Evolutionary conservation across 2,113 vertebrate species (phyloP).

Genomic region (Tursiops truncatus): DNA sequence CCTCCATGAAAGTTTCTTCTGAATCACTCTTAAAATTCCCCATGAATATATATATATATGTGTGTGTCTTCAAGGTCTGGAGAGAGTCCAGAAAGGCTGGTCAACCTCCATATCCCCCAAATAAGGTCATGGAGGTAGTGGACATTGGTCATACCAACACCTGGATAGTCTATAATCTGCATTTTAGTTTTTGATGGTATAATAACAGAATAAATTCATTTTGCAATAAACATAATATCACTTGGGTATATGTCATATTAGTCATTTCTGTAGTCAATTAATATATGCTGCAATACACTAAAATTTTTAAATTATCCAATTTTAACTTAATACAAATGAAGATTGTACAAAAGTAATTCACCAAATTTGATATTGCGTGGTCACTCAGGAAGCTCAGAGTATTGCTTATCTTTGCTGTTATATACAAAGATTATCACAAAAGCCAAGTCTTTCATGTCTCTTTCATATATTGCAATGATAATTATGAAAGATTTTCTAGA

Average conservation of each 20-base stretch:
- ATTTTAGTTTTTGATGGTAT: not conserved
- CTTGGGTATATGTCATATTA: not conserved
- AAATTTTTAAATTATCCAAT: not conserved
- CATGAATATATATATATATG: not conserved
- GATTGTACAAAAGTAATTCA: slow-evolving; percentile 16
- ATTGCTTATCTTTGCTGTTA: not conserved
- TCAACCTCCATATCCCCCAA: not conserved
- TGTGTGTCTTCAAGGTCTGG: not conserved
- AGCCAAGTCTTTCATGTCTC: not conserved
- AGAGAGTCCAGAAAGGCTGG: not conserved
- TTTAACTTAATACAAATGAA: slow-evolving; percentile 23
- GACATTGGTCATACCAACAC: not conserved
- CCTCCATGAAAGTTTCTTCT: not conserved
- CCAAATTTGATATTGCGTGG: not conserved
- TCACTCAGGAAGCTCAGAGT: not conserved
- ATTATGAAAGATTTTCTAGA: not conserved
- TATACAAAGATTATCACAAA: not conserved
- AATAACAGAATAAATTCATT: not conserved
- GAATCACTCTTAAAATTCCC: not conserved
- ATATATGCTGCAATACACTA: not conserved
- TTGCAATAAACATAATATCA: not conserved
- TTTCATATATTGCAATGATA: not conserved
- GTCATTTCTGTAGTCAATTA: not conserved
- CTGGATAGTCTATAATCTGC: not conserved
- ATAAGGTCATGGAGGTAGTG: not conserved